A percentile compares a stretch with the other conserved stretches of the same genome.
These are phyloP conservation scores for Callocephalon fimbriatum DNA, from an alignment of 2,113 vertebrate species.

Conservation along the genomic window DNA sequence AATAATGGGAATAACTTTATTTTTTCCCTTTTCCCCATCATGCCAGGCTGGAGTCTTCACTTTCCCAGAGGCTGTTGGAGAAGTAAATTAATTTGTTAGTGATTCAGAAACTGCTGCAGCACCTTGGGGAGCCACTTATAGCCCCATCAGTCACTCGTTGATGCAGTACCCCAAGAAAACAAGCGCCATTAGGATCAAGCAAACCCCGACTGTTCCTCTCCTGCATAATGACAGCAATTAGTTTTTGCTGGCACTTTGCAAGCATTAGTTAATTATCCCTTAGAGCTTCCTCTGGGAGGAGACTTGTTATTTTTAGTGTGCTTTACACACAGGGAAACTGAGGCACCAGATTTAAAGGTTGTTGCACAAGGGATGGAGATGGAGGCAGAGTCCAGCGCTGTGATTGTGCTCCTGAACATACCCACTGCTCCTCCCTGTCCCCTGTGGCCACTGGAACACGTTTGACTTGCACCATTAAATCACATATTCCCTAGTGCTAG, in stretches of 20 bases:
- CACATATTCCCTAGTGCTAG: background rate
- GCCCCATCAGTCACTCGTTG: slow-evolving; percentile 18
- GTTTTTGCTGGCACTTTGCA: background rate
- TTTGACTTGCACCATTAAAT: background rate
- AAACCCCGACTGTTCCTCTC: background rate
- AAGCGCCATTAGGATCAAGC: slow-evolving; percentile 8
- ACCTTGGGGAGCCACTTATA: slow-evolving; percentile 6
- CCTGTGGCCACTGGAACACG: fast-evolving
- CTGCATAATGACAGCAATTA: slow-evolving; percentile 48
- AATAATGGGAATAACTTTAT: background rate
- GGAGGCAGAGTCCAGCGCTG: background rate
- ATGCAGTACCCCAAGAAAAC: background rate
- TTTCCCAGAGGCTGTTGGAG: background rate
- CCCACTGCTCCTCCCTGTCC: background rate
- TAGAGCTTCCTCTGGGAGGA: background rate
- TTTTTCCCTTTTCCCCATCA: background rate
- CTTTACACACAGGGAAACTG: background rate
- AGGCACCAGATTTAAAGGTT: background rate
- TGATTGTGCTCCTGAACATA: background rate
- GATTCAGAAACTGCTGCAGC: background rate
- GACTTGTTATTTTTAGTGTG: background rate
- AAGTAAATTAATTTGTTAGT: slow-evolving; percentile 7
- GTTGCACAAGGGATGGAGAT: background rate
- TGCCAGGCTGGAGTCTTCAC: background rate
- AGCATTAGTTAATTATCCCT: slow-evolving; percentile 33